Evolutionary conservation across 2,797 vertebrate species (phyloP), one percentile per base, ranked within the genome.

Genomic region (Sorex maritimensis): DNA sequence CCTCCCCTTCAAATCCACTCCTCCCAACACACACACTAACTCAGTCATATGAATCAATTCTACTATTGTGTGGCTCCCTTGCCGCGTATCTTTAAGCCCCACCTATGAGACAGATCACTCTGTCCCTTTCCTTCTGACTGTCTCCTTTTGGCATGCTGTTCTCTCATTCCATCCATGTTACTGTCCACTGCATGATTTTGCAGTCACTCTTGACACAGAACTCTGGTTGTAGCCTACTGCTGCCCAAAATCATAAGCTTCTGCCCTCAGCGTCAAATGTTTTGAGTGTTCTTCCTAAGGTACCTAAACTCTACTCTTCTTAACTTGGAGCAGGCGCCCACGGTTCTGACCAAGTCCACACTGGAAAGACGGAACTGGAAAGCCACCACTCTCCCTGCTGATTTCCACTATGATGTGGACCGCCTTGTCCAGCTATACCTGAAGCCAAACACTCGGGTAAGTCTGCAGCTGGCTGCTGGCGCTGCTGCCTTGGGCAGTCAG

Each of bases 331-430:
- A 99, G 99, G 99, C 98, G n/a, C 97, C 99, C 68, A 98, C 98
- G 15, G 98, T 98, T 23, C 98, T 98, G 95, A 96, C 93, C 95
- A 99, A 99, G 96, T 98, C 98, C 6, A 98, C 98, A 55, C 98
- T 99, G 93, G 99, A 98, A 91, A 97, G 87, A 72, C 97, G 96
- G 93, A 98, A 97, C 5, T 97, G 97, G 82, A 99, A 98, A 98
- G 98, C 98, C 92, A 99, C 98, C 3, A 99, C 98, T 0, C 98
- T 99, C 19, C 99, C 99, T 0, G 58, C 97, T 4, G 99, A 99
- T 94, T 99, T 99, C 98, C 98, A 98, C 97, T 99, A 99, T 61
- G 97, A 99, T 1, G 98, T 98, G 13, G 95, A 98, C 73, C 97
- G 95, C 13, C 97, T 99, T 4, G 97, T 98, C 28, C 98, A 98